Evolutionary conservation across 1,140 invertebrate species (phyloP).

Genomic region (Bombus confusus): DNA sequence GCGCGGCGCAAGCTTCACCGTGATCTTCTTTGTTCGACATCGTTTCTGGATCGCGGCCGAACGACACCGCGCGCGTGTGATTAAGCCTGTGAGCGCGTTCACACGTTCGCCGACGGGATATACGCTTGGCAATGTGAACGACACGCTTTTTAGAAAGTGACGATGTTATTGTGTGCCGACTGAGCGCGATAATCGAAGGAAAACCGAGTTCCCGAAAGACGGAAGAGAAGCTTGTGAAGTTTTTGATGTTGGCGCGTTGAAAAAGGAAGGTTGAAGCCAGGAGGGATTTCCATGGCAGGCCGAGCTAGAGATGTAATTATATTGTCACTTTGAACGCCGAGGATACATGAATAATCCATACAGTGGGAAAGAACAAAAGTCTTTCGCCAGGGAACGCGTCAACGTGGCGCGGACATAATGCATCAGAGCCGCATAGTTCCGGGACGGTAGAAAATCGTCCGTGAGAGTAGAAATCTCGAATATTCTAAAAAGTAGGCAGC

Average conservation of each 20-base stretch:
- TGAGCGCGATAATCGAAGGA: background rate
- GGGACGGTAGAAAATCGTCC: slow-evolving; percentile 33
- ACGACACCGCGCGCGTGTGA: slow-evolving; percentile 32
- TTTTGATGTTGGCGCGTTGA: background rate
- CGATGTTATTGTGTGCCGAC: background rate
- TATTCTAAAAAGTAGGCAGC: background rate
- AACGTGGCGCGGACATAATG: background rate
- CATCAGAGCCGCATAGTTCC: background rate
- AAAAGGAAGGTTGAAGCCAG: too few relatives aligned
- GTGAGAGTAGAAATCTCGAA: slow-evolving; percentile 45
- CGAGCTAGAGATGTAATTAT: background rate
- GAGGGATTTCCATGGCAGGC: too few relatives aligned
- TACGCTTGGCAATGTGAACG: slow-evolving; percentile 14
- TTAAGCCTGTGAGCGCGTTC: slow-evolving; percentile 27
- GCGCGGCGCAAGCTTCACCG: slow-evolving; percentile 12
- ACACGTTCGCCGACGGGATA: slow-evolving; percentile 31
- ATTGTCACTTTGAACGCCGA: background rate
- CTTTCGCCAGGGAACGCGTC: background rate
- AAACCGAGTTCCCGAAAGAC: background rate
- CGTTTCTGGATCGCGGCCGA: slow-evolving; percentile 24
- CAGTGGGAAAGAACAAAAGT: background rate
- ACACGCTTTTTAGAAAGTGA: slow-evolving; percentile 20
- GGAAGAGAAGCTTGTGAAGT: background rate
- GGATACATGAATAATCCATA: background rate
- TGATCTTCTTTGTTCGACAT: slow-evolving; percentile 13